phyloP scores from a whole-genome alignment of 64 coral and sea anemone species.

The Platygyra sinensis region DNA sequence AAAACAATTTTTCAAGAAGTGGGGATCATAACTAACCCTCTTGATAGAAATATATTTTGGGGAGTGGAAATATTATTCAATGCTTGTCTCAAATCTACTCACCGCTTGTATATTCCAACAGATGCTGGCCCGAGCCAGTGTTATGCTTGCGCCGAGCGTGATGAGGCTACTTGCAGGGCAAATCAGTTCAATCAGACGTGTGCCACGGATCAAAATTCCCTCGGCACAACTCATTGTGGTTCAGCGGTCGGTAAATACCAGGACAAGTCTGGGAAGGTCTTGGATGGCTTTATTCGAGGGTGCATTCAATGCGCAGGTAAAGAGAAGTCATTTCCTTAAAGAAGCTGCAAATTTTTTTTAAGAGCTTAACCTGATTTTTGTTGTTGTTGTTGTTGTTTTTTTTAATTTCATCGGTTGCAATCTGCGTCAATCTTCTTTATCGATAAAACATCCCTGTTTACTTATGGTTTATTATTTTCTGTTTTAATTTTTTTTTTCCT shows the following conservation, averaged over 20 bases:
- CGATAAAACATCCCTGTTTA: too few species aligned
- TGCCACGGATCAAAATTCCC: background rate
- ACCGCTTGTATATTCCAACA: background rate
- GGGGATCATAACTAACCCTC: too few species aligned
- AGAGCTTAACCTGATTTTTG: too few species aligned
- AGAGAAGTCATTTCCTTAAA: too few species aligned
- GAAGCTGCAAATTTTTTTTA: background rate
- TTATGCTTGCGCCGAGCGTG: background rate
- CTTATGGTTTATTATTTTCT: too few species aligned
- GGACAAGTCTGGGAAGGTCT: background rate
- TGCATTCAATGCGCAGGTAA: constrained; percentile 8
- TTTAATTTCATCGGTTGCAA: too few species aligned
- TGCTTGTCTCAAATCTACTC: background rate
- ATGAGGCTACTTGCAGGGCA: background rate
- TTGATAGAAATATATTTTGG: background rate
- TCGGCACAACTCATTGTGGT: constrained; percentile 1
- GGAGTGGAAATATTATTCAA: background rate
- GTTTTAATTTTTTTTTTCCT: too few species aligned
- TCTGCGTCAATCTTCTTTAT: too few species aligned
- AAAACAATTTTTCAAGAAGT: too few species aligned
- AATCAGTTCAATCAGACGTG: background rate
- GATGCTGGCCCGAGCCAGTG: background rate
- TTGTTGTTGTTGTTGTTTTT: too few species aligned
- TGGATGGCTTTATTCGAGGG: constrained; percentile 1
- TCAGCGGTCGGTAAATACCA: background rate